These are phyloP conservation scores for Microcebus tavaratra DNA, from an alignment of 2,113 vertebrate genomes.

Conservation along the genomic window DNA sequence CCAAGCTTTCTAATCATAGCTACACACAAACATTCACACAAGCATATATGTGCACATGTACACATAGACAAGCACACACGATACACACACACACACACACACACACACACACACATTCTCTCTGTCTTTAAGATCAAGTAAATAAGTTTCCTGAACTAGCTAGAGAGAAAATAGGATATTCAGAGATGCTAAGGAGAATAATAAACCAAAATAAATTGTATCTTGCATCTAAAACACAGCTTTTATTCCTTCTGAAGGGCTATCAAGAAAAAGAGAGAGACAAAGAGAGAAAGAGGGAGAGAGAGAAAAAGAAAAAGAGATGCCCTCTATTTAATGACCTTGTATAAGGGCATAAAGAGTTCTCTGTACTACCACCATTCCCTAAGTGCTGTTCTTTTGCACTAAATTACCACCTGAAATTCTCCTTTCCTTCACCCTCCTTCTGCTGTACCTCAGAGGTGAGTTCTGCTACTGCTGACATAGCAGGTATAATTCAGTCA, in stretches of 20 bases:
- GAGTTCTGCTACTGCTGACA: constrained; percentile 34
- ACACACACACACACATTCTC: not conserved
- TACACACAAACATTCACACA: not conserved
- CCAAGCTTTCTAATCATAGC: not conserved
- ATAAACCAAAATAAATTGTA: constrained; percentile 23
- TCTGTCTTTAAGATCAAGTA: not conserved
- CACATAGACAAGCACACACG: not conserved
- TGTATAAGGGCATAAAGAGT: not conserved
- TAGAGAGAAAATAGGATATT: not conserved
- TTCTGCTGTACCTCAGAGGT: constrained; percentile 17
- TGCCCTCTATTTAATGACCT: not conserved
- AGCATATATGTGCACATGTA: not conserved
- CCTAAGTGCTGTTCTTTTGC: not conserved
- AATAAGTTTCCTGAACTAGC: not conserved
- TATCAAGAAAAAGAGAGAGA: not conserved
- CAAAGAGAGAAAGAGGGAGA: not conserved
- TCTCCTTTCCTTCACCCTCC: not conserved
- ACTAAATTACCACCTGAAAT: constrained; percentile 32
- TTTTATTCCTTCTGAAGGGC: not conserved
- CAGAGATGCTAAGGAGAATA: not conserved
- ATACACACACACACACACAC: not conserved
- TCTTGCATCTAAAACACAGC: not conserved
- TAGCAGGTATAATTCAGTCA: constrained; percentile 3
- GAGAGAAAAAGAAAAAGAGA: not conserved
- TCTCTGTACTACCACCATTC: not conserved